These are phyloP conservation scores for Conus canariensis DNA, from an alignment of 2,888 invertebrate genomes.

Conservation along the genomic window DNA sequence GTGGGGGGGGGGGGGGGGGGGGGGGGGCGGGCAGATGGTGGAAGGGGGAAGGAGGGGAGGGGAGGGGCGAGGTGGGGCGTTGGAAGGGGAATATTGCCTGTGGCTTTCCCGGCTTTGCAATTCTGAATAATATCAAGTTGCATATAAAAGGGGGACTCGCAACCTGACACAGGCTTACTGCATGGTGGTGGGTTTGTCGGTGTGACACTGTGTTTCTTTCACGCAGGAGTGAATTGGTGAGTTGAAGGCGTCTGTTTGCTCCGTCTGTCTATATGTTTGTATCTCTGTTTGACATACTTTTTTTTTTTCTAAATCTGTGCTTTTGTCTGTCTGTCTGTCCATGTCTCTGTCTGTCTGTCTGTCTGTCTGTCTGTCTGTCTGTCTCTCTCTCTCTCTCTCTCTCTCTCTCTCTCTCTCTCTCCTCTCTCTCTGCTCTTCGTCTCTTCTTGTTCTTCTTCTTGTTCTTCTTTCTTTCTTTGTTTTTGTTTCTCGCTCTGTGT, in stretches of 20 bases:
- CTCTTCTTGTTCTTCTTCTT: not conserved
- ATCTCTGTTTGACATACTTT: not conserved
- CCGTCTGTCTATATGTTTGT: not conserved
- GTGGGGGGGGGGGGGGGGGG: too few relatives aligned
- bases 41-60: too few relatives aligned
- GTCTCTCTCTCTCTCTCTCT: conserved; percentile 6
- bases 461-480: not conserved
- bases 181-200: too few relatives aligned
- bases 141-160: too few relatives aligned
- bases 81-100: too few relatives aligned
- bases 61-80: too few relatives aligned
- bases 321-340: not conserved
- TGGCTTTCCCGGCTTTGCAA: too few relatives aligned
- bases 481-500: not conserved
- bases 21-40: too few relatives aligned
- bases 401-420: not conserved
- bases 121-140: too few relatives aligned
- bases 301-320: not conserved
- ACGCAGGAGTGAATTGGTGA: too few relatives aligned
- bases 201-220: too few relatives aligned
- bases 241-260: not conserved
- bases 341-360: not conserved
- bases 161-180: too few relatives aligned
- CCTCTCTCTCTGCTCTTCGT: not conserved
- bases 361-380: not conserved